Evolutionary conservation across 1,140 invertebrate species (phyloP), one percentile per base, ranked within the genome.

Genomic region (Ctenoplectra terminalis): DNA sequence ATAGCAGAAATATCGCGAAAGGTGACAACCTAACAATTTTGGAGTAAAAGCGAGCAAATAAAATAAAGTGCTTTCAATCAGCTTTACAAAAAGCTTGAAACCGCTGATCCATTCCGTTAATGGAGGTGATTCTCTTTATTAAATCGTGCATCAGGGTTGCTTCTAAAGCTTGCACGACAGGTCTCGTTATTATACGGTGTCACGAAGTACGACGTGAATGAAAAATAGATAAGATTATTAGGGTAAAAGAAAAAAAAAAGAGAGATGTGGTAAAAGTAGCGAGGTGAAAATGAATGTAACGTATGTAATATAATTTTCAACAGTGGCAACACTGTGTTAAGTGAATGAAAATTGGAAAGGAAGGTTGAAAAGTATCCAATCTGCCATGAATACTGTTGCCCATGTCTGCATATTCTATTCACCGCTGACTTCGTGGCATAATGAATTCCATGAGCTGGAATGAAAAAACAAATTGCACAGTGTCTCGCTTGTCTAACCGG

Each of bases 281-380:
- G 64, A 29, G 64, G 17, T 48, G 64, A 46, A 46, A 67, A 48
- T 15, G 64, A 67, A n/a, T n/a, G n/a, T n/a, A n/a, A n/a, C n/a
- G n/a, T n/a, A 48, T 48, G 64, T 46, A 46, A 43, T 20, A 26
- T 43, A 40, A 60, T 61, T 61, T 74, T 29, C 56, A 46, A 74
- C 58, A 43, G 64, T 48, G 29, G 37, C 40, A 31, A 67, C 64
- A 43, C 13, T 20, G 43, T 23, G 26, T 31, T 67, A 67, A 67
- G 11, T 69, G 61, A 67, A 77, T 56, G 29, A 43, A 77, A 66
- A 34, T 56, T 46, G 34, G 34, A 67, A 77, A 37, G 63, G 64
- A 54, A 69, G 52, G 52, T n/a, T 56, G 52, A 69, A 58, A 77
- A 69, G 29, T 43, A 69, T 69, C 26, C 64, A 40, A 56, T 34